phyloP scores from a whole-genome alignment of 2,797 vertebrate genomes.

The Rhynchotus rufescens region DNA sequence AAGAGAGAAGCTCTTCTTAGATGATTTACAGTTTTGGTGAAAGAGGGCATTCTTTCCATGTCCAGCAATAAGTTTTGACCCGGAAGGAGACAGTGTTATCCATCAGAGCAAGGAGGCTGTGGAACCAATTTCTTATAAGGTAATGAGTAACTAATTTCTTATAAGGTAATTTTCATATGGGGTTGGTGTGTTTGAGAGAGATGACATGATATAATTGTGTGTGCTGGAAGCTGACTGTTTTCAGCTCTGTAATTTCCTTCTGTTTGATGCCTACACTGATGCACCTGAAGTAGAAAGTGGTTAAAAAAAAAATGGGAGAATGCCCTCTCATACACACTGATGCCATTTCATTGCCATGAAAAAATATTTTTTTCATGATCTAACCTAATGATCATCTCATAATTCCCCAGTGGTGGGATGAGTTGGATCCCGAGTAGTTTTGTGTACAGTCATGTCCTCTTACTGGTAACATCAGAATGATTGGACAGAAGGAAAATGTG shows the following conservation, averaged over 20 bases:
- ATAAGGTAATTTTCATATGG: background rate
- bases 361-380: conserved; percentile 35
- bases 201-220: background rate
- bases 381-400: background rate
- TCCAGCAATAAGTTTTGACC: background rate
- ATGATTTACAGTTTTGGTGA: background rate
- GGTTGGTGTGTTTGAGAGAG: background rate
- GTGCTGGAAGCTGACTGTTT: background rate
- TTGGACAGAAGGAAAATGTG: background rate
- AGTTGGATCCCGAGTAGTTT: background rate
- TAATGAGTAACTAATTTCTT: background rate
- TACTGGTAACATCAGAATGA: background rate
- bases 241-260: background rate
- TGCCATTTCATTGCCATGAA: conserved; percentile 1
- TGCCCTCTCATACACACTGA: background rate
- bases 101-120: background rate
- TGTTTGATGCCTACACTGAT: background rate
- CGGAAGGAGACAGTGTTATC: background rate
- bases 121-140: background rate
- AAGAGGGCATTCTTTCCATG: background rate
- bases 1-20: background rate
- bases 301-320: background rate
- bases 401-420: background rate
- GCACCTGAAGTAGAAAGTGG: background rate
- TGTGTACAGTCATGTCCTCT: background rate